Evolutionary conservation across 2,888 invertebrate species (phyloP).

Genomic region (Acanthococcus lagerstroemiae): DNA sequence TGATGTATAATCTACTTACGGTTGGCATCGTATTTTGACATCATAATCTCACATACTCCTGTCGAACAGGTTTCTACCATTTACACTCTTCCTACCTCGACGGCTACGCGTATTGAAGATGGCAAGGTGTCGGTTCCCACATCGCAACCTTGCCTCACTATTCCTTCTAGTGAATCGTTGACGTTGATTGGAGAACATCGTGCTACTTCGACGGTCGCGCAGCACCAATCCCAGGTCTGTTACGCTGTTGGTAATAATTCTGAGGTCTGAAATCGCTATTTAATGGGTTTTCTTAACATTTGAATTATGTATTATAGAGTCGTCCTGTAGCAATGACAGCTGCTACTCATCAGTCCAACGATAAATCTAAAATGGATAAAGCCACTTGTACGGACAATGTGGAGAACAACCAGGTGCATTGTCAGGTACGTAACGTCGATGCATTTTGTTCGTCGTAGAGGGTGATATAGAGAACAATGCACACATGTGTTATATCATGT

Average conservation of each 20-base stretch:
- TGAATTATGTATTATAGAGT: constrained; percentile 9
- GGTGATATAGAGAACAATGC: too few species aligned
- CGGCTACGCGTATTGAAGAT: constrained; percentile 18
- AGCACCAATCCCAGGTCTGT: constrained; percentile 23
- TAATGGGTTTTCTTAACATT: neutral
- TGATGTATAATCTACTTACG: neutral
- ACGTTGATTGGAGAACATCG: constrained; percentile 17
- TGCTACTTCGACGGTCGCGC: constrained; percentile 7
- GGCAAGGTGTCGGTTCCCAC: constrained; percentile 11
- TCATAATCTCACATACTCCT: too few species aligned
- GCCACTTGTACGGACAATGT: constrained; percentile 32
- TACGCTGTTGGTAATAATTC: too few species aligned
- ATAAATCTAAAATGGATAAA: constrained; percentile 32
- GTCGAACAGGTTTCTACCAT: constrained; percentile 24
- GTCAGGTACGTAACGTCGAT: constrained; percentile 41
- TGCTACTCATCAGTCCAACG: constrained; percentile 20
- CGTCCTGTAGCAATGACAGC: constrained; percentile 18
- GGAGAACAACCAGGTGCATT: constrained; percentile 41
- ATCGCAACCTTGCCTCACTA: constrained; percentile 6
- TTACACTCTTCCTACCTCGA: constrained; percentile 21
- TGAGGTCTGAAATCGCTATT: too few species aligned
- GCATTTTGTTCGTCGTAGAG: too few species aligned
- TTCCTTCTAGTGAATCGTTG: constrained; percentile 19
- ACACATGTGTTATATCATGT: too few species aligned
- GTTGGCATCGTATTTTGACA: too few species aligned